Evolutionary conservation across 2,113 vertebrate genomes (phyloP).

Genomic region (Raphicerus campestris): DNA sequence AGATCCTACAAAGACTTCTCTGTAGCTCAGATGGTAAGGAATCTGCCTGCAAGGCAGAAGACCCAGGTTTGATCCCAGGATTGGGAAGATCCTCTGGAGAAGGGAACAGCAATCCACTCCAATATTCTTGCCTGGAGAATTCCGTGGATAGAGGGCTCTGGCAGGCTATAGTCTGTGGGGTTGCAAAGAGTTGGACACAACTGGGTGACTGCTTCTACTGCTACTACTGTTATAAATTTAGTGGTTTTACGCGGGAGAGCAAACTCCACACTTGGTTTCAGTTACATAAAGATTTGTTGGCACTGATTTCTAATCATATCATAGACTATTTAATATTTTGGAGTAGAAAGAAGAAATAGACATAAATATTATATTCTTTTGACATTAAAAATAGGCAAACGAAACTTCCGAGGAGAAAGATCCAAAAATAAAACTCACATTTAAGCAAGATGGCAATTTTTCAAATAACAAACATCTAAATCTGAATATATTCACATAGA

Average conservation of each 20-base stretch:
- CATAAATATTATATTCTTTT: neutral
- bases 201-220: neutral
- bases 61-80: neutral
- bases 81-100: neutral
- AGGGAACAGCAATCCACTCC: neutral
- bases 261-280: neutral
- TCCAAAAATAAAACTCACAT: constrained; percentile 28
- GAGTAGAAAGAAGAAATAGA: neutral
- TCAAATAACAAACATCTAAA: neutral
- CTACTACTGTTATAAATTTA: neutral
- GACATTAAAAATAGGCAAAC: constrained; percentile 1
- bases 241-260: neutral
- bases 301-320: neutral
- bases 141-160: neutral
- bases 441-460: constrained; percentile 33
- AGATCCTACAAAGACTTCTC: neutral
- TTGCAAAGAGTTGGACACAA: neutral
- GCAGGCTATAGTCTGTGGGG: neutral
- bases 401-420: neutral
- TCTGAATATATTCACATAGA: neutral
- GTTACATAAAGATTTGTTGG: neutral
- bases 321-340: neutral
- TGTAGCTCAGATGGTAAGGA: neutral
- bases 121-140: neutral
- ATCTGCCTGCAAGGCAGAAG: neutral